Base-by-base conservation (phyloP, 2,888 invertebrate genomes). In the Hydrotaea cyrtoneurina region DNA sequence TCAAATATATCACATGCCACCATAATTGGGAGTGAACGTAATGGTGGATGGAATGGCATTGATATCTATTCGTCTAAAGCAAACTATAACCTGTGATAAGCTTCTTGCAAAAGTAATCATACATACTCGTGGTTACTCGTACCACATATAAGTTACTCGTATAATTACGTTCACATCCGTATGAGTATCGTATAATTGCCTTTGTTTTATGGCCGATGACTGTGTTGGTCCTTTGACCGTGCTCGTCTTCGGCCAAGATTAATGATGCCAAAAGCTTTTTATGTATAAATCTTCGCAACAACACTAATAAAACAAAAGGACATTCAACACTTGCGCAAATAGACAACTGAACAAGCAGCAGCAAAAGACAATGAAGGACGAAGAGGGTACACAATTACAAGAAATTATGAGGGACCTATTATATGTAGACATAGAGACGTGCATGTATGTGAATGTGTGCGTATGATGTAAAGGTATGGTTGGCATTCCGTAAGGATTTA, bases 231-330 rank as follows among this genome's bases (percentile, higher is more conserved):
- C 7, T 31, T 7, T 7, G 2, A 7, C 31, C 3, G 7, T 89
- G 88, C 87, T 87, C 87, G 8, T 36, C 23, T 23, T 87, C 79
- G 59, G 66, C 55, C 86, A 88, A 90, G 90, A 90, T 90, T 90
- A 90, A 90, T 90, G 90, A 86, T 69, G 87, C 78, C 86, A 79
- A 80, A 86, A 86, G 86, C 86, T 85, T 86, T 86, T 86, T 84
- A 84, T 84, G 79, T 86, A 86, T 86, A 86, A 87, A 86, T 87
- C 87, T 86, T 86, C 66, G 78, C 31, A 80, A 83, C 80, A 83
- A 79, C 76, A 77, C 69, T 80, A 83, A 86, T 83, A 78, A 85
- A 82, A 82, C 82, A 83, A 82, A 81, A 83, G 83, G 76, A 86
- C 80, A 85, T 86, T 86, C 83, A 86, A 82, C 86, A 85, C 83